These are phyloP conservation scores for Plutomurus gul DNA, from an alignment of 1,140 invertebrate species.

Conservation along the genomic window DNA sequence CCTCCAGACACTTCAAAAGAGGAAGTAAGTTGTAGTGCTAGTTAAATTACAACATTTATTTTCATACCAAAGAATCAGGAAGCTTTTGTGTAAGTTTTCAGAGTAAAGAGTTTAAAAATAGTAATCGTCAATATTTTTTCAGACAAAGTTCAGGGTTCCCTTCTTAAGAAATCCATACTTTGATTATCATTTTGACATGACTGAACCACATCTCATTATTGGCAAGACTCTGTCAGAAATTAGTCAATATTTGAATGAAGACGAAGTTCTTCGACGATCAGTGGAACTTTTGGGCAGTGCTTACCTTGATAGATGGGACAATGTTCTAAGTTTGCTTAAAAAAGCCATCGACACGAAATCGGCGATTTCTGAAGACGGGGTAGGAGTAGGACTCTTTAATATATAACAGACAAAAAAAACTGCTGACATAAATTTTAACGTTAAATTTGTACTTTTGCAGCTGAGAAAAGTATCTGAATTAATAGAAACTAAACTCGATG, in stretches of 20 bases:
- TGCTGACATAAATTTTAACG: slow-evolving; percentile 53
- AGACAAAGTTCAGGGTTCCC: slow-evolving; percentile 73
- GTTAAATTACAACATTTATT: no score
- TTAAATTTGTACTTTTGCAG: slow-evolving; percentile 50
- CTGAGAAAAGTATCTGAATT: slow-evolving; percentile 25
- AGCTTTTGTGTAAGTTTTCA: not conserved
- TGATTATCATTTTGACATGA: slow-evolving; percentile 86
- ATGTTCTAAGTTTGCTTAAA: slow-evolving; percentile 60
- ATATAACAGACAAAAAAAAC: slow-evolving; percentile 54
- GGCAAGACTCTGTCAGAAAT: slow-evolving; percentile 78
- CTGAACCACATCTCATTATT: slow-evolving; percentile 67
- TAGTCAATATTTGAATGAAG: slow-evolving; percentile 59
- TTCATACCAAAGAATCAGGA: no score
- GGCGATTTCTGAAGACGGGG: slow-evolving; percentile 56
- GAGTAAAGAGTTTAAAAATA: not conserved
- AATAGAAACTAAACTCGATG: slow-evolving; percentile 54
- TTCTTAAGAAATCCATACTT: slow-evolving; percentile 79
- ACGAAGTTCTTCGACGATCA: slow-evolving; percentile 66
- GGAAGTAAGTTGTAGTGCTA: no score
- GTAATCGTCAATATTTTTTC: slow-evolving; percentile 30
- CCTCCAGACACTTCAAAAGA: slow-evolving; percentile 57
- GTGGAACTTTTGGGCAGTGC: slow-evolving; percentile 70
- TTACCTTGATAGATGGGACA: slow-evolving; percentile 70
- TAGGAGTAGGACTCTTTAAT: slow-evolving; percentile 40
- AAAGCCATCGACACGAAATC: slow-evolving; percentile 56